phyloP scores from a whole-genome alignment of 2,888 invertebrate species.

The Psylliodes chrysocephalus region DNA sequence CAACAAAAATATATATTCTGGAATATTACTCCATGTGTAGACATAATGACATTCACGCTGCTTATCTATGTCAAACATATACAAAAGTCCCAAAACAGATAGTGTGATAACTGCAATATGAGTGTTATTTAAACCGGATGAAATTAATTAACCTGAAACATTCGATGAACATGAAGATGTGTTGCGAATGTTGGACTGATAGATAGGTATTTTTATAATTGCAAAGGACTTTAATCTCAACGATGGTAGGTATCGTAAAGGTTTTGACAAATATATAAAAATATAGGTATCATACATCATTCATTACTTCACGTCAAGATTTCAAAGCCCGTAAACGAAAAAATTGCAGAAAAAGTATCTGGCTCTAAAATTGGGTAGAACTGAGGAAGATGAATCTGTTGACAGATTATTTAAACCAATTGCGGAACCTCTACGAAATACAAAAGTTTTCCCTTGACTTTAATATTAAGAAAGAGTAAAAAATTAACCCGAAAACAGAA shows the following conservation, averaged over 20 bases:
- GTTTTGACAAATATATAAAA: slow-evolving; percentile 24
- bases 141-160: slow-evolving; percentile 34
- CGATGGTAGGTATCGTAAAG: slow-evolving; percentile 20
- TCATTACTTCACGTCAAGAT: too few species aligned
- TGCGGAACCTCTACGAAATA: too few species aligned
- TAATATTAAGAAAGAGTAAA: too few species aligned
- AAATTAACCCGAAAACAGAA: too few species aligned
- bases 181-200: slow-evolving; percentile 14
- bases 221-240: slow-evolving; percentile 19
- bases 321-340: too few species aligned
- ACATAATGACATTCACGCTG: background rate
- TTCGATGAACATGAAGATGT: slow-evolving; percentile 23
- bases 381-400: too few species aligned
- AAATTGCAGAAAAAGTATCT: too few species aligned
- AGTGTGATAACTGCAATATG: slow-evolving; percentile 37
- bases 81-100: slow-evolving; percentile 25
- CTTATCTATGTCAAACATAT: slow-evolving; percentile 25
- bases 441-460: too few species aligned
- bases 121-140: slow-evolving; percentile 52
- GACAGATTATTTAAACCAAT: too few species aligned
- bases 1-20: background rate
- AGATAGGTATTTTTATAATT: slow-evolving; percentile 1
- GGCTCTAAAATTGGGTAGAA: too few species aligned
- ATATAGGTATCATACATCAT: too few species aligned
- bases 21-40: background rate